Base-by-base conservation (phyloP, 1,140 invertebrate species). In the Caenorhabditis brenneri region DNA sequence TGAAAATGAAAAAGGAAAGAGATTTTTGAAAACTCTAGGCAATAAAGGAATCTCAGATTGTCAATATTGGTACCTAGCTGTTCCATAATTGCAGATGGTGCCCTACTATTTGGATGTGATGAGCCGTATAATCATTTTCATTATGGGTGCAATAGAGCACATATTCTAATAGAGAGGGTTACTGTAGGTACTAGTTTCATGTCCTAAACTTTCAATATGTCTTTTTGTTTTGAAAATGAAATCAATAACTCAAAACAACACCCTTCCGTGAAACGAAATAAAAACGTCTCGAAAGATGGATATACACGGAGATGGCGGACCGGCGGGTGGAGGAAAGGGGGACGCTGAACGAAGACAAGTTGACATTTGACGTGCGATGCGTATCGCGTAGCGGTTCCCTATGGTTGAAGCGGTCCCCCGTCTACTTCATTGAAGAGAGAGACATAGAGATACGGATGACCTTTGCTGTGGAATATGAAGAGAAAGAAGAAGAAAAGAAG, bases 201-300 rank as follows among this genome's bases (percentile, higher is more conserved):
- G n/a, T n/a, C n/a, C 39, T 42, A 42, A 42, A 42, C 39, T 42
- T 6, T 55, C 22, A 7, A 10, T 10, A 55, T 27, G 10, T 12
- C 22, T 12, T 55, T n/a, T 51, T 51, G 24, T 55, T 55, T 55
- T 55, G 53, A 55, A 55, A 36, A 65, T 16, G 31, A 12, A n/a
- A 74, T 74, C 65, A 42, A 74, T 74, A 74, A 74, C 65, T 74
- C 65, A 80, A 80, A 49, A 53, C 49, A 80, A 80, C 78, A 80
- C 78, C 27, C 49, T 53, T 80, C 49, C 49, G 78, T 27, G 27
- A 80, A 53, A 53, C 46, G 29, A 31, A 51, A 80, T 51, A 49
- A 80, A 80, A 80, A 51, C 78, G 49, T 53, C 49, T 53, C 39
- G 29, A 80, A 51, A 53, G 49, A 80, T 58, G 80, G 51, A 58